Percentiles rank a stretch among this genome's conserved stretches.
Conservation (phyloP, 1,140 invertebrate genomes). For the Heliconius hermathena region DNA sequence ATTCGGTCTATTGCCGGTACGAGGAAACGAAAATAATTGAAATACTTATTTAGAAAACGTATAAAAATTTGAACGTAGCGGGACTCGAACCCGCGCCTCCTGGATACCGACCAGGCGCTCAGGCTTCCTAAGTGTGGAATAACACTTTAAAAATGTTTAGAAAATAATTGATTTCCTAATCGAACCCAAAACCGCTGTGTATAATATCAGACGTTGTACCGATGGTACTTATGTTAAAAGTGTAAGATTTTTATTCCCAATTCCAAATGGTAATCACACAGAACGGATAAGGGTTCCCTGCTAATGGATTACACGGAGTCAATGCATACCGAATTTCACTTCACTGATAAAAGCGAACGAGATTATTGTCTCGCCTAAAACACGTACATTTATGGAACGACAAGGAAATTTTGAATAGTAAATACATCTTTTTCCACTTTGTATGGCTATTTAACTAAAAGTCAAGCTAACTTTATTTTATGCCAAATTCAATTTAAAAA, state of each 20-base stretch:
- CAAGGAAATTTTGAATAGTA: background rate
- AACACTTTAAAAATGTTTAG: too few species aligned
- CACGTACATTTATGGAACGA: background rate
- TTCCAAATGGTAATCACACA: background rate
- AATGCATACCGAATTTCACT: background rate
- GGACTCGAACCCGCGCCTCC: too few species aligned
- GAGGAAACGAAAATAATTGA: background rate
- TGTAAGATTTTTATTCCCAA: background rate
- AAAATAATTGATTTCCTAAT: background rate
- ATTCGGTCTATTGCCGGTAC: background rate
- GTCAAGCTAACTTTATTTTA: too few species aligned
- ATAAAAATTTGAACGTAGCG: too few species aligned
- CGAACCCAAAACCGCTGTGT: too few species aligned
- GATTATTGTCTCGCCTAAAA: background rate
- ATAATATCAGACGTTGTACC: too few species aligned
- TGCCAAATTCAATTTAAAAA: too few species aligned
- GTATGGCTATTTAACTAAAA: too few species aligned
- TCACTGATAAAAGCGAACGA: background rate
- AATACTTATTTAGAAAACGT: too few species aligned
- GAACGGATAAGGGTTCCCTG: background rate
- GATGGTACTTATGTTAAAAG: background rate
- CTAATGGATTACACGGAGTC: slow-evolving; percentile 7
- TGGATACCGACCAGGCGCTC: too few species aligned
- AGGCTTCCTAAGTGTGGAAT: too few species aligned
- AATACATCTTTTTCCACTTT: too few species aligned